These are phyloP conservation scores for Patella ulyssiponensis DNA, from an alignment of 2,888 invertebrate species.

Conservation along the genomic window DNA sequence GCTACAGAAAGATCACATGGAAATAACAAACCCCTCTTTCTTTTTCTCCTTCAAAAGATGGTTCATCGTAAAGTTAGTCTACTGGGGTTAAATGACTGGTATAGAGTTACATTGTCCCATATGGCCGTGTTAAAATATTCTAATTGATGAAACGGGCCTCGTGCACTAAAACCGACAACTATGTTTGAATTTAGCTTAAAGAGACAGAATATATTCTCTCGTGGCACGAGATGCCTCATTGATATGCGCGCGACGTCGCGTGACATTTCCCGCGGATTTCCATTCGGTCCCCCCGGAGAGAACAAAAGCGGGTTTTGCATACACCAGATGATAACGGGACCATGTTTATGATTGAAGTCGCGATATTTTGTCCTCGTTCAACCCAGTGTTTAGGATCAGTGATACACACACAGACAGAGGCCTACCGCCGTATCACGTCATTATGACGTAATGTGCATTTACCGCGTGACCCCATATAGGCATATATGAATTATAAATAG, in stretches of 20 bases:
- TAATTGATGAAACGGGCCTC: constrained; percentile 4
- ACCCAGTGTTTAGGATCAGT: neutral
- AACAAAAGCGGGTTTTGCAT: constrained; percentile 4
- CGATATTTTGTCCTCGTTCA: neutral
- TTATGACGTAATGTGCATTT: too few species aligned
- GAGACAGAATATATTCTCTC: constrained; percentile 12
- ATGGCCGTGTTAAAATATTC: neutral
- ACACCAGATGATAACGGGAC: neutral
- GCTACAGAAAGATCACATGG: too few species aligned
- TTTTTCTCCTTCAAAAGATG: neutral
- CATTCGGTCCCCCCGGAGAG: constrained; percentile 4
- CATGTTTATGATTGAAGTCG: constrained; percentile 1
- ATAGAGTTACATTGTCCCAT: constrained; percentile 2
- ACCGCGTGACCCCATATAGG: too few species aligned
- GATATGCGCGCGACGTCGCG: constrained; percentile 12
- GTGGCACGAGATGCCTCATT: constrained; percentile 12
- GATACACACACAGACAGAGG: too few species aligned
- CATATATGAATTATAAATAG: too few species aligned
- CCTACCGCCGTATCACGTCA: too few species aligned
- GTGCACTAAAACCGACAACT: constrained; percentile 10
- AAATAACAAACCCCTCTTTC: neutral
- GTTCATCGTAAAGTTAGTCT: neutral
- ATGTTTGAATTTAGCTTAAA: constrained; percentile 12
- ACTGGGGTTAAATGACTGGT: neutral
- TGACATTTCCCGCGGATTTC: constrained; percentile 13